These are phyloP conservation scores for Auanema sp. DNA, from an alignment of 2,888 invertebrate genomes.

Conservation along the genomic window DNA sequence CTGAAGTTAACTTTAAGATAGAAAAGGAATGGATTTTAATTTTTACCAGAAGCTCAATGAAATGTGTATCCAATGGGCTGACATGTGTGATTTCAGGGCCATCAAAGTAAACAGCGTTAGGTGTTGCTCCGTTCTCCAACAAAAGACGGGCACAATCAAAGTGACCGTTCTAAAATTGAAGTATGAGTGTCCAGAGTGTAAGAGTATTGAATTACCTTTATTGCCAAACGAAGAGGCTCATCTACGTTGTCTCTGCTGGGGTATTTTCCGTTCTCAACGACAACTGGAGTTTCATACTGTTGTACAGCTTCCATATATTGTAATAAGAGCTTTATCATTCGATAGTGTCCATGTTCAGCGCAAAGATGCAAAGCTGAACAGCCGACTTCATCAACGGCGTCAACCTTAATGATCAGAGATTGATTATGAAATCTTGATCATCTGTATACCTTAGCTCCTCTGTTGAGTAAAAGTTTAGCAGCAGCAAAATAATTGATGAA, in stretches of 20 bases:
- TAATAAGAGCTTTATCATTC: constrained; percentile 54
- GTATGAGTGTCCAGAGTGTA: background rate
- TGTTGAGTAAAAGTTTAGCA: constrained; percentile 77
- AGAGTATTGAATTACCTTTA: constrained; percentile 68
- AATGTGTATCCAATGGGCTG: constrained; percentile 73
- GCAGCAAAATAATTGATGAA: constrained; percentile 81
- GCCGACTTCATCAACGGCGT: constrained; percentile 77
- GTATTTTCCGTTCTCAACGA: constrained; percentile 43
- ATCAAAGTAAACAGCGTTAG: constrained; percentile 75
- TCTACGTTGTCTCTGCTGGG: constrained; percentile 68
- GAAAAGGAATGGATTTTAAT: background rate
- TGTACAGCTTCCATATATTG: constrained; percentile 49
- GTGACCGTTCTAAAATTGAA: constrained; percentile 44
- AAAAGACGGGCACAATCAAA: constrained; percentile 72
- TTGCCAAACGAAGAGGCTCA: constrained; percentile 84
- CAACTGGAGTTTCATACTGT: constrained; percentile 44
- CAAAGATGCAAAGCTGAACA: constrained; percentile 87
- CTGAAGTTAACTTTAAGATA: constrained; percentile 23
- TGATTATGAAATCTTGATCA: background rate
- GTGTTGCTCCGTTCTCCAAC: constrained; percentile 82
- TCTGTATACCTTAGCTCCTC: constrained; percentile 65
- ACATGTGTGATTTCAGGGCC: constrained; percentile 80
- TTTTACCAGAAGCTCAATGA: constrained; percentile 74
- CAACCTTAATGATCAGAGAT: constrained; percentile 68
- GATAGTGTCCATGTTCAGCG: constrained; percentile 72